These are phyloP conservation scores for Euglossa dilemma DNA, from an alignment of 1,140 invertebrate genomes.

Conservation along the genomic window DNA sequence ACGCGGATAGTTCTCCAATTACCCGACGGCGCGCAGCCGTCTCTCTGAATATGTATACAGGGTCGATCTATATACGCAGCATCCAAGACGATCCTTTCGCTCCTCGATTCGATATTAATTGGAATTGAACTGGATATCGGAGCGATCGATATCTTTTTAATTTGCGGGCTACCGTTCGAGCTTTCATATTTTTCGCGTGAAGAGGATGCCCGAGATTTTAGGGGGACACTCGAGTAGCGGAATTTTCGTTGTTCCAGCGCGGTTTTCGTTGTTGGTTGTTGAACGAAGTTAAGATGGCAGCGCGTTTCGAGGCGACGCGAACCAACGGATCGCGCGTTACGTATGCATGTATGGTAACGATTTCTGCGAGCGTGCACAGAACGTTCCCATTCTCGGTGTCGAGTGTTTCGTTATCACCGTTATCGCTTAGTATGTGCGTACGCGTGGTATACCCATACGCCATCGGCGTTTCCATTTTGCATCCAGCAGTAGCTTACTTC, in stretches of 20 bases:
- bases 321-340: background rate
- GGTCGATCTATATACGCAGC: constrained; percentile 7
- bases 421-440: constrained; percentile 43
- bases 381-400: constrained; percentile 53
- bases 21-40: background rate
- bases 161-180: background rate
- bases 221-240: no score
- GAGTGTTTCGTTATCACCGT: constrained; percentile 64
- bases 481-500: background rate
- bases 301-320: background rate
- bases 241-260: background rate
- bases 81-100: background rate
- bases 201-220: background rate
- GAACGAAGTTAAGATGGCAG: background rate
- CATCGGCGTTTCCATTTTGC: constrained; percentile 3
- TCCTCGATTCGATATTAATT: constrained; percentile 2
- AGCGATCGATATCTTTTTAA: background rate
- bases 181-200: background rate
- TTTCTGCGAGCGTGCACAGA: constrained; percentile 31
- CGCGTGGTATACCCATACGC: background rate
- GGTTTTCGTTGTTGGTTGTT: no score
- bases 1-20: constrained; percentile 38
- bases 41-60: constrained; percentile 25
- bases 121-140: background rate
- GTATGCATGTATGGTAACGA: constrained; percentile 47